These are phyloP conservation scores for Nanorana parkeri DNA, from an alignment of 2,113 vertebrate genomes.

Conservation along the genomic window DNA sequence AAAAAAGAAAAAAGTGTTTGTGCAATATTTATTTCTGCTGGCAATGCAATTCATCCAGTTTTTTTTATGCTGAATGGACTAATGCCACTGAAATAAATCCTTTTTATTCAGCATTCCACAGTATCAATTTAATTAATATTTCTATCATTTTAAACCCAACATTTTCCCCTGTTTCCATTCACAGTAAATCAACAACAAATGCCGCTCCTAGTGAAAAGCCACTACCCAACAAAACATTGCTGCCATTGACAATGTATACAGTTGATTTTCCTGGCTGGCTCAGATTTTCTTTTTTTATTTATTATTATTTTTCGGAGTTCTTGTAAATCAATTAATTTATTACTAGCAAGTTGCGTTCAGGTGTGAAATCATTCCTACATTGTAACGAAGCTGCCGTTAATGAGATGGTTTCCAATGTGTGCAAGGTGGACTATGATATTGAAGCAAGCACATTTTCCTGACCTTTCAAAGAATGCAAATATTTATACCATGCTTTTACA, in stretches of 20 bases:
- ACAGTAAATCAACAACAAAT: background rate
- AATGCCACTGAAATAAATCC: constrained; percentile 71
- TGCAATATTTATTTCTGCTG: constrained; percentile 66
- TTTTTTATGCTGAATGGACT: constrained; percentile 66
- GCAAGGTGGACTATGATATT: background rate
- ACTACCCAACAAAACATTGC: constrained; percentile 45
- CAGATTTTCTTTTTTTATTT: constrained; percentile 52
- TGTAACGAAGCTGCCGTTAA: background rate
- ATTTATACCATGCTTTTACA: constrained; percentile 7
- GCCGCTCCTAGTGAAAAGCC: constrained; percentile 55
- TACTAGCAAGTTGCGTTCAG: background rate
- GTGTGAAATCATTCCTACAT: constrained; percentile 13
- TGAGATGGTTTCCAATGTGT: background rate
- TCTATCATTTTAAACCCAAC: constrained; percentile 71
- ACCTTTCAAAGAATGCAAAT: constrained; percentile 10
- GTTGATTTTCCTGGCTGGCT: background rate
- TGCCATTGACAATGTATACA: background rate
- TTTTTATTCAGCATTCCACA: constrained; percentile 70
- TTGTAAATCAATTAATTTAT: constrained; percentile 33
- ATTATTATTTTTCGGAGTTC: constrained; percentile 14
- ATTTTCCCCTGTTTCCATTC: constrained; percentile 68
- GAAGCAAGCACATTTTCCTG: constrained; percentile 1
- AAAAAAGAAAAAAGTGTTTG: no score
- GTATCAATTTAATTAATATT: constrained; percentile 71
- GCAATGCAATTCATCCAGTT: constrained; percentile 68